Conservation (phyloP, 2,888 invertebrate species). For the Venustoraphidia nigricollis region DNA sequence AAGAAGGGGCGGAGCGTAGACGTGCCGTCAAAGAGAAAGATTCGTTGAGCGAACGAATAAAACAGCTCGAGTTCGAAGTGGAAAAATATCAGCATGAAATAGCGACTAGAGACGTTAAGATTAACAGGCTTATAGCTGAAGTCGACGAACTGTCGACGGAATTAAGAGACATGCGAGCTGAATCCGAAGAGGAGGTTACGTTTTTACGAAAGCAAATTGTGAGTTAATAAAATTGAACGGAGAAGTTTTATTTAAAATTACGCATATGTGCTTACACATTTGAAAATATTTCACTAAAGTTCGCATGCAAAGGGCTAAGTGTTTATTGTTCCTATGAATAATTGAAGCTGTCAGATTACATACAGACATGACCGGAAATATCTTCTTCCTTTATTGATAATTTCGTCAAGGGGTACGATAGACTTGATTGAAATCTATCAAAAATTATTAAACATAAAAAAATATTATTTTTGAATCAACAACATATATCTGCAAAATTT, state of each 20-base stretch:
- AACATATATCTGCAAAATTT: too few relatives aligned
- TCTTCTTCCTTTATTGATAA: too few relatives aligned
- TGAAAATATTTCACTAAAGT: too few relatives aligned
- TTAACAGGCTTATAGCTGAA: constrained; percentile 55
- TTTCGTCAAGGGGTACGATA: too few relatives aligned
- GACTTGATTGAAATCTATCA: too few relatives aligned
- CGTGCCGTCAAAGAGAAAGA: constrained; percentile 55
- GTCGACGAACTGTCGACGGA: constrained; percentile 56
- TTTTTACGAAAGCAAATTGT: constrained; percentile 38
- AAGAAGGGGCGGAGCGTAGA: constrained; percentile 66
- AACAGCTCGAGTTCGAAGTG: constrained; percentile 45
- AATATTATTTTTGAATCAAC: too few relatives aligned
- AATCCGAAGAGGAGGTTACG: constrained; percentile 35
- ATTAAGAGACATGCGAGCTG: constrained; percentile 33
- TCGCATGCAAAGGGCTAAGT: too few relatives aligned
- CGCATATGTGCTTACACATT: too few relatives aligned
- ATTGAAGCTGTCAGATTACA: too few relatives aligned
- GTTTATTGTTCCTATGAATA: too few relatives aligned
- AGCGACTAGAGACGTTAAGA: constrained; percentile 53
- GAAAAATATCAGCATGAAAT: constrained; percentile 49
- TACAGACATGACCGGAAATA: too few relatives aligned
- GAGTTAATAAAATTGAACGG: constrained; percentile 26
- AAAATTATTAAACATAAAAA: too few relatives aligned
- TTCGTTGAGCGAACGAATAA: constrained; percentile 45
- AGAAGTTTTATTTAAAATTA: neutral